Percentiles rank a stretch among this genome's conserved stretches.
These are phyloP conservation scores for Macquaria ambigua DNA, from an alignment of 2,113 vertebrate species.

Conservation along the genomic window DNA sequence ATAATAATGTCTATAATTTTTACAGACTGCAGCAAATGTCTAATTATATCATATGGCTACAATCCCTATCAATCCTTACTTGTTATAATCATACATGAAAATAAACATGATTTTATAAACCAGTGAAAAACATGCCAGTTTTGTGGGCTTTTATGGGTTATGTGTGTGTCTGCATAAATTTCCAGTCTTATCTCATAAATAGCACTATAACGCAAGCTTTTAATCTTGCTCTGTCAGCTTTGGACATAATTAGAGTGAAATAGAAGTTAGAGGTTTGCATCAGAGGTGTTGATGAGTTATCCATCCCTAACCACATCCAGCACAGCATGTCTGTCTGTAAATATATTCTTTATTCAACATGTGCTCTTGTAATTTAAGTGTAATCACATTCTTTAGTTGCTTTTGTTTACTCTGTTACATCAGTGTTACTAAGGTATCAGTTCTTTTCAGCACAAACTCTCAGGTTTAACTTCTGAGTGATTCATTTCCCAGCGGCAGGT, in stretches of 20 bases:
- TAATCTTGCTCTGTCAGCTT: neutral
- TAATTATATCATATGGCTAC: neutral
- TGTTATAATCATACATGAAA: too few relatives aligned
- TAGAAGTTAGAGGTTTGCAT: neutral
- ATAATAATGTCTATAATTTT: neutral
- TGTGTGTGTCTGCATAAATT: neutral
- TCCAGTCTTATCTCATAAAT: neutral
- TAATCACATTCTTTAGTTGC: neutral
- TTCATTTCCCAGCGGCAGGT: constrained; percentile 25
- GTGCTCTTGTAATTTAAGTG: neutral
- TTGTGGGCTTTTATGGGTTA: neutral
- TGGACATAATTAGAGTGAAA: neutral
- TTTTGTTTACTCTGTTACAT: neutral
- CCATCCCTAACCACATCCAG: neutral
- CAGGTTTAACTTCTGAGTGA: neutral
- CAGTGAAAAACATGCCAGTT: neutral
- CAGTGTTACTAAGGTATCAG: neutral
- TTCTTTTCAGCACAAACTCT: neutral
- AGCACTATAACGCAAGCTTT: neutral
- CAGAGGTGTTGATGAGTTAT: neutral
- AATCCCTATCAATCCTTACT: neutral
- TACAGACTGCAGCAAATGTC: neutral
- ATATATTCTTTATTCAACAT: neutral
- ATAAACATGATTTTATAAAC: constrained; percentile 15
- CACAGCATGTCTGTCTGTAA: neutral